Percentiles rank a stretch among this genome's conserved stretches.
These are phyloP conservation scores for Himalopsyche kuldschensis DNA, from an alignment of 2,888 invertebrate species.

Conservation along the genomic window DNA sequence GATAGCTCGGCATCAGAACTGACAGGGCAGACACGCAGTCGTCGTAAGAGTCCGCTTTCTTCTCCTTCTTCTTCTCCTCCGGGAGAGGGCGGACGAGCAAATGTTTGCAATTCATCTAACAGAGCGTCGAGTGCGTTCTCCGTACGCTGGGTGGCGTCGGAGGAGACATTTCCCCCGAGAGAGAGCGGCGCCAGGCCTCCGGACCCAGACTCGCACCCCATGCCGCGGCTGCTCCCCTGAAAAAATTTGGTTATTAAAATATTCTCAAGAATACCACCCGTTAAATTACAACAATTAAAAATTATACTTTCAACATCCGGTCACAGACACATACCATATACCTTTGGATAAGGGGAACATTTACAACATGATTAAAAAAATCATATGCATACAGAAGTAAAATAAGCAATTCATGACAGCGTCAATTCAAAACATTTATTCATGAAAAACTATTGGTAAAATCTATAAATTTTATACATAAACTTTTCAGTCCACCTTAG, in stretches of 20 bases:
- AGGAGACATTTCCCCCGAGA: slow-evolving; percentile 60
- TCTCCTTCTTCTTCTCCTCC: slow-evolving; percentile 41
- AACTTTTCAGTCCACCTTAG: background rate
- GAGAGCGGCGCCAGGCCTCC: slow-evolving; percentile 60
- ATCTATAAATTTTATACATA: background rate
- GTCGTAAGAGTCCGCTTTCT: slow-evolving; percentile 50
- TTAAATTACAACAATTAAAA: background rate
- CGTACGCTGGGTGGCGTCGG: slow-evolving; percentile 68
- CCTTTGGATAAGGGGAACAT: slow-evolving; percentile 21
- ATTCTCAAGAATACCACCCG: background rate
- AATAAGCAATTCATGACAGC: slow-evolving; percentile 34
- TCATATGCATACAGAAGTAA: slow-evolving; percentile 36
- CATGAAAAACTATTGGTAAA: background rate
- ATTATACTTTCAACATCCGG: slow-evolving; percentile 25
- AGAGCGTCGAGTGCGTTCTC: slow-evolving; percentile 97
- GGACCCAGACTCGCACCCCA: slow-evolving; percentile 61
- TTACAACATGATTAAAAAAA: slow-evolving; percentile 17
- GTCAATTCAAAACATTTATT: slow-evolving; percentile 19
- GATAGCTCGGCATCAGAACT: slow-evolving; percentile 81
- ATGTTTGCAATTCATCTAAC: slow-evolving; percentile 91
- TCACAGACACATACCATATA: slow-evolving; percentile 25
- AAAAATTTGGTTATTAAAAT: slow-evolving; percentile 38
- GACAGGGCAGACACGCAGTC: slow-evolving; percentile 78
- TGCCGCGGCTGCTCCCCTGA: slow-evolving; percentile 64
- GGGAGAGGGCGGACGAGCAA: slow-evolving; percentile 68